Conservation (phyloP, 2,888 invertebrate species). For the Aspidiotus rigidus region DNA sequence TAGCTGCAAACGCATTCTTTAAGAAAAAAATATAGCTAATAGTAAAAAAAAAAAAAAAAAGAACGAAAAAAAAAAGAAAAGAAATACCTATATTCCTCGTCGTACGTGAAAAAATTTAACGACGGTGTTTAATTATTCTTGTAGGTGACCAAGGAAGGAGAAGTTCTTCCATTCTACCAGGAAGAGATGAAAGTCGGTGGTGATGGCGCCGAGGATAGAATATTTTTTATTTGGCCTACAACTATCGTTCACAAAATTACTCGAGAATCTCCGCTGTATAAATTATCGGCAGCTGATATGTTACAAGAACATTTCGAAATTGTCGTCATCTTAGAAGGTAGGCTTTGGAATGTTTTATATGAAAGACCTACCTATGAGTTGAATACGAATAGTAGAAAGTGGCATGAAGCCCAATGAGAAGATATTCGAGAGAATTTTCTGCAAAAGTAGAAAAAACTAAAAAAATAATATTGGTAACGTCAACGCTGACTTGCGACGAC, state of each 20-base stretch:
- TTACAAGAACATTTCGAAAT: slow-evolving; percentile 87
- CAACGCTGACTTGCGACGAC: too few relatives aligned
- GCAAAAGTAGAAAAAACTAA: too few relatives aligned
- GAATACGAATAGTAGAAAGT: too few relatives aligned
- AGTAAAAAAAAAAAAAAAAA: not conserved
- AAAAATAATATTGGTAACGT: too few relatives aligned
- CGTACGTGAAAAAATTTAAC: not conserved
- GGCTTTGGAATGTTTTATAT: not conserved
- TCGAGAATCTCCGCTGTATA: slow-evolving; percentile 80
- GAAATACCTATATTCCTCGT: not conserved
- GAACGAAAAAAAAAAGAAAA: too few relatives aligned
- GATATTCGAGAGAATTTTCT: too few relatives aligned
- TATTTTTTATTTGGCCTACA: slow-evolving; percentile 98
- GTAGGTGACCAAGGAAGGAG: slow-evolving; percentile 76
- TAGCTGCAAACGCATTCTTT: not conserved
- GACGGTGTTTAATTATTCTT: slow-evolving; percentile 33
- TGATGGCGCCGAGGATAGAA: slow-evolving; percentile 82
- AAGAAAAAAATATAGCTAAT: not conserved
- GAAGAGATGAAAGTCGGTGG: slow-evolving; percentile 86
- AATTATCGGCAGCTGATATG: slow-evolving; percentile 84
- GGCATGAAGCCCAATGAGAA: too few relatives aligned
- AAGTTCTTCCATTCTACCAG: slow-evolving; percentile 87
- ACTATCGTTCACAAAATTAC: slow-evolving; percentile 94
- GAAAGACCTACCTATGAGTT: too few relatives aligned
- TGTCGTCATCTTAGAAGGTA: slow-evolving; percentile 79